Conservation (phyloP, 1,140 invertebrate genomes). For the Sinella curviseta region DNA sequence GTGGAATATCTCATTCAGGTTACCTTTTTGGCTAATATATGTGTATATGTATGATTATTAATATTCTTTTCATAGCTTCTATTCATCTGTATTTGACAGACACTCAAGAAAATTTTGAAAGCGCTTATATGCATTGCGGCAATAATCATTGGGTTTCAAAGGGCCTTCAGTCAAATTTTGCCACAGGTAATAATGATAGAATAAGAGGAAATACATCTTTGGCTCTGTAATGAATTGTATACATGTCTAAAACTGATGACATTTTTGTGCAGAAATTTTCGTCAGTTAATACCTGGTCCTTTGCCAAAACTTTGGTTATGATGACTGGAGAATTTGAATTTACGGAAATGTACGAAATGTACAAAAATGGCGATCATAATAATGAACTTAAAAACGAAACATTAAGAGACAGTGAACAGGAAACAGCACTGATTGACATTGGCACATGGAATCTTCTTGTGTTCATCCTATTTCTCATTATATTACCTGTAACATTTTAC, state of each 20-base stretch:
- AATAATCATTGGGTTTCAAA: slow-evolving; percentile 8
- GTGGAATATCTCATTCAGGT: slow-evolving; percentile 8
- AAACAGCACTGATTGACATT: not conserved
- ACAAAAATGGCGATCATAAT: not conserved
- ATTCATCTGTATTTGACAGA: not conserved
- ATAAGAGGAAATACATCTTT: not conserved
- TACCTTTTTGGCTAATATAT: not conserved
- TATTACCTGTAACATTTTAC: not conserved
- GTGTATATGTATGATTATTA: not conserved
- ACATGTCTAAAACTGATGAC: too few species aligned
- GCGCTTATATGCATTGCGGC: not conserved
- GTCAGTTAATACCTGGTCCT: not conserved
- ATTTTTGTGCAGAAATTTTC: not conserved
- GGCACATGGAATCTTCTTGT: not conserved
- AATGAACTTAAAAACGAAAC: not conserved
- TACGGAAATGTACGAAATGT: not conserved
- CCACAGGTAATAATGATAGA: not conserved
- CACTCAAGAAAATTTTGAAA: not conserved
- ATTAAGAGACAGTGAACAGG: not conserved
- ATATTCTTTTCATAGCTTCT: not conserved
- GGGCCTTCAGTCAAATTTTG: not conserved
- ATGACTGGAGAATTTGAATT: slow-evolving; percentile 15
- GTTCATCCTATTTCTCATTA: not conserved
- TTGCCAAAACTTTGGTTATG: slow-evolving; percentile 9
- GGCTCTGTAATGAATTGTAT: too few species aligned